Percentiles rank a stretch among this genome's conserved stretches.
phyloP scores from a whole-genome alignment of 1,140 invertebrate species.

The Drosophila chauvacae region DNA sequence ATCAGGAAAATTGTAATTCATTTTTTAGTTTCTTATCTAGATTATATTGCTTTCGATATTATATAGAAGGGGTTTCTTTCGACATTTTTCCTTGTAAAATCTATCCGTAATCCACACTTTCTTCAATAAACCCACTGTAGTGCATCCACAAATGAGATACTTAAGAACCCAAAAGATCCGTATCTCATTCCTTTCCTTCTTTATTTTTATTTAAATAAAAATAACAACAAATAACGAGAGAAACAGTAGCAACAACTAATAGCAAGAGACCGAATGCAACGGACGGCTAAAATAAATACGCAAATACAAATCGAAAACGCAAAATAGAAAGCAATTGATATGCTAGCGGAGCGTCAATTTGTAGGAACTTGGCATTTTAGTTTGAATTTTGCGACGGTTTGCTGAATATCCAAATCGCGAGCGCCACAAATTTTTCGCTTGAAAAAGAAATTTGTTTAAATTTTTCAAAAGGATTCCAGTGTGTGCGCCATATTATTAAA shows the following conservation, averaged over 20 bases:
- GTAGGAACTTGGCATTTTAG: constrained; percentile 72
- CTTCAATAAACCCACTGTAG: neutral
- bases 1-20: too few relatives aligned
- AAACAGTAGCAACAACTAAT: constrained; percentile 40
- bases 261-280: constrained; percentile 43
- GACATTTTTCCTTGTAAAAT: neutral
- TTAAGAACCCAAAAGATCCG: neutral
- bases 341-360: constrained; percentile 62
- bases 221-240: constrained; percentile 25
- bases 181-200: constrained; percentile 20
- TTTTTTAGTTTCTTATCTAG: too few relatives aligned
- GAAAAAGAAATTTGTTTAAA: constrained; percentile 5
- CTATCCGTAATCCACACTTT: neutral
- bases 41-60: too few relatives aligned
- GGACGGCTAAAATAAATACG: constrained; percentile 71
- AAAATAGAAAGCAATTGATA: constrained; percentile 83
- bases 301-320: constrained; percentile 77
- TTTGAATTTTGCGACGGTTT: constrained; percentile 71
- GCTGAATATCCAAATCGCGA: constrained; percentile 63
- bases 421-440: constrained; percentile 11
- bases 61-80: neutral
- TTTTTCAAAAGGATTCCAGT: constrained; percentile 2
- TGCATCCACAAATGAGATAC: constrained; percentile 14
- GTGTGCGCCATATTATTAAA: neutral
- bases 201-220: constrained; percentile 34